A percentile compares a stretch with the other conserved stretches of the same genome.
These are phyloP conservation scores for Pediacus dermestoides DNA, from an alignment of 2,888 invertebrate species.

Conservation along the genomic window DNA sequence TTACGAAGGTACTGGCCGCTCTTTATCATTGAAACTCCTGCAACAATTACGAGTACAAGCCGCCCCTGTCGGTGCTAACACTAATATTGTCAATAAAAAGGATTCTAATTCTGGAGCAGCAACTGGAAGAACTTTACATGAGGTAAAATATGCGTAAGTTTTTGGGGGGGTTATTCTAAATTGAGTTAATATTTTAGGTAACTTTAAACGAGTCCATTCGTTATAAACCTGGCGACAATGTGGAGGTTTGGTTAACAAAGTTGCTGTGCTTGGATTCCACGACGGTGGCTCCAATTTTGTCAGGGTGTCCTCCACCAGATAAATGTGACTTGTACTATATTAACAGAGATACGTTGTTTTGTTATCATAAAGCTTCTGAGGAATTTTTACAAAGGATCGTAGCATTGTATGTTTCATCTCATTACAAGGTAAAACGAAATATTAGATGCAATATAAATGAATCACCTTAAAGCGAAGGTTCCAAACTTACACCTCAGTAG, in stretches of 20 bases:
- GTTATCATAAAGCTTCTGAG: constrained; percentile 91
- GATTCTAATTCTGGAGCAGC: constrained; percentile 49
- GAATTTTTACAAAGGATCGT: constrained; percentile 89
- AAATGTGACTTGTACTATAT: constrained; percentile 86
- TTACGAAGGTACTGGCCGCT: constrained; percentile 97
- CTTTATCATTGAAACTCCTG: constrained; percentile 90
- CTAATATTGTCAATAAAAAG: constrained; percentile 49
- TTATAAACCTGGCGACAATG: constrained; percentile 79
- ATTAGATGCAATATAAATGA: no score
- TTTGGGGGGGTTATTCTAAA: constrained; percentile 5
- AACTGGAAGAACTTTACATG: constrained; percentile 54
- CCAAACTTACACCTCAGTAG: no score
- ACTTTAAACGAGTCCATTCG: constrained; percentile 92
- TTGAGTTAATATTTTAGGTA: constrained; percentile 51
- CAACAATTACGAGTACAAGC: constrained; percentile 75
- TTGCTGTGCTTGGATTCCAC: constrained; percentile 89
- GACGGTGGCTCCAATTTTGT: constrained; percentile 60
- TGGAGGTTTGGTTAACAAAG: constrained; percentile 89
- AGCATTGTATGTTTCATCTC: constrained; percentile 92
- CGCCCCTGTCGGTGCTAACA: constrained; percentile 53
- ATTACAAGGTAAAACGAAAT: constrained; percentile 74
- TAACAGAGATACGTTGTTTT: constrained; percentile 91
- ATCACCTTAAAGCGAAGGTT: no score
- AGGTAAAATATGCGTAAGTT: constrained; percentile 53
- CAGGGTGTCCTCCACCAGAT: constrained; percentile 86